phyloP scores from a whole-genome alignment of 2,888 invertebrate species.

The Uropetala carovei region DNA sequence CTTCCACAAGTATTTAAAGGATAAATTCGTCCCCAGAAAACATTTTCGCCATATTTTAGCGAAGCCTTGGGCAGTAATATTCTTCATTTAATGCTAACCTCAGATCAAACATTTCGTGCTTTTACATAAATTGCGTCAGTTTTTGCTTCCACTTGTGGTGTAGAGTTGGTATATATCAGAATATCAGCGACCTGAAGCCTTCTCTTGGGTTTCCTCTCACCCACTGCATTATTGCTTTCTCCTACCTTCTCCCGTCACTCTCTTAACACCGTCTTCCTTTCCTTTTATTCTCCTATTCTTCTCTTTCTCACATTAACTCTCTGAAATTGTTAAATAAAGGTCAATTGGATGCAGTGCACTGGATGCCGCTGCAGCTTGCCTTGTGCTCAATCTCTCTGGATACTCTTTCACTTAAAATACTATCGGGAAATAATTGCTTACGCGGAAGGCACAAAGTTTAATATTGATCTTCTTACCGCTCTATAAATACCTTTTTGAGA shows the following conservation, averaged over 20 bases:
- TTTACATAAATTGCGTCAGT: neutral
- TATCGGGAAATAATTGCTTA: neutral
- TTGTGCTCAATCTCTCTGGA: conserved; percentile 47
- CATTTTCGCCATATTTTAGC: too few species aligned
- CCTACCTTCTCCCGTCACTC: neutral
- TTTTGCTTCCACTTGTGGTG: neutral
- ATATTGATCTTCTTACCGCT: neutral
- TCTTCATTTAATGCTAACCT: too few species aligned
- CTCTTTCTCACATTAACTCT: too few species aligned
- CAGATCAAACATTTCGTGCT: too few species aligned
- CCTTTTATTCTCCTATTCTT: too few species aligned
- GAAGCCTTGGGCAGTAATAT: too few species aligned
- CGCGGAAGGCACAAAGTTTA: neutral
- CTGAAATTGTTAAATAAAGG: neutral
- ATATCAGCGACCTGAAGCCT: neutral
- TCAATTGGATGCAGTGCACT: conserved; percentile 29
- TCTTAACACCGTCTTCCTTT: neutral
- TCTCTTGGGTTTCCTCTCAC: neutral
- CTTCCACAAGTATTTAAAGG: too few species aligned
- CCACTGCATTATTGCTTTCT: neutral
- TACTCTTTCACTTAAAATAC: neutral
- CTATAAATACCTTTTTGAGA: neutral
- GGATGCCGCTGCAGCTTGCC: neutral
- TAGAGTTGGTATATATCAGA: neutral
- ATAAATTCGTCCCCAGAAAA: too few species aligned